Evolutionary conservation across 1,140 invertebrate species (phyloP).

Genomic region (Sminthurides bifidus): DNA sequence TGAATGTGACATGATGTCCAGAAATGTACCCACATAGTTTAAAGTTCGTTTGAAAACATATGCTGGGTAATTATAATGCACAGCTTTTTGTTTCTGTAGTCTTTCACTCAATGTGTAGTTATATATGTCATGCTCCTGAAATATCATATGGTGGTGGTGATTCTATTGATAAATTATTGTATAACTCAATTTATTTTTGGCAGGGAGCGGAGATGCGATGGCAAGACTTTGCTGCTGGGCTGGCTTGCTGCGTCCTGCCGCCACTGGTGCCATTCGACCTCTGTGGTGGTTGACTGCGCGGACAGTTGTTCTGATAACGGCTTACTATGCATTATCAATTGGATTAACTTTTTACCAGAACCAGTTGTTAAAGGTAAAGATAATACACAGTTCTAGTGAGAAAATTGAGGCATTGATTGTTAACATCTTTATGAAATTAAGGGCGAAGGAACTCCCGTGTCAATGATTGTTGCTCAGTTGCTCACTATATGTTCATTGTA

Average conservation of each 20-base stretch:
- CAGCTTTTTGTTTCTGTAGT: not conserved
- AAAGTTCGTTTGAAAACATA: not conserved
- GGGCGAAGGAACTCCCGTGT: not conserved
- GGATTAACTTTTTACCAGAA: constrained; percentile 94
- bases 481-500: not conserved
- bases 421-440: constrained; percentile 2
- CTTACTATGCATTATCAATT: constrained; percentile 83
- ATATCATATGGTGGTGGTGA: not conserved
- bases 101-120: not conserved
- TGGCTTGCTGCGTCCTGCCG: constrained; percentile 1
- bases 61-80: not conserved
- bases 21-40: not conserved
- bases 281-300: constrained; percentile 37
- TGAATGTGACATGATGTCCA: not conserved
- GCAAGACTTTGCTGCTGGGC: not conserved
- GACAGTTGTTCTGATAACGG: constrained; percentile 48
- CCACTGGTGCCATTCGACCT: constrained; percentile 10
- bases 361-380: constrained; percentile 71
- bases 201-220: not conserved
- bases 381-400: not conserved
- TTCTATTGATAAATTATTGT: not conserved
- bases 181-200: not conserved
- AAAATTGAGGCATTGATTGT: not conserved
- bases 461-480: not conserved
- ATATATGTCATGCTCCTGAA: constrained; percentile 2